phyloP scores from a whole-genome alignment of 1,140 invertebrate genomes.

The Pseudomyrmex flavicornis region DNA sequence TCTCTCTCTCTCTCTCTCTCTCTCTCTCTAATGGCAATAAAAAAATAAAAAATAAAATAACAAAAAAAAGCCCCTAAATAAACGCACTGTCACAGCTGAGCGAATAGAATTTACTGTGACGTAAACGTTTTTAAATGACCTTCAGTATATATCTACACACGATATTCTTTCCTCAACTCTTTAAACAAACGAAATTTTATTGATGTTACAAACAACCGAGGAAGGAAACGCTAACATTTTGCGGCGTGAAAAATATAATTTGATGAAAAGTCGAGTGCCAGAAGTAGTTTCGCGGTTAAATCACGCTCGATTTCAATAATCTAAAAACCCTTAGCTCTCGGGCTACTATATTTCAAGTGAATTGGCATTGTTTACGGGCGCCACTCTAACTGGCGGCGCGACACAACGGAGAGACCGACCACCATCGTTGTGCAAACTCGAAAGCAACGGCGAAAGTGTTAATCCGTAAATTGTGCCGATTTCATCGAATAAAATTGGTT shows the following conservation, averaged over 20 bases:
- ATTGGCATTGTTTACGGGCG: constrained; percentile 35
- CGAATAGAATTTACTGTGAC: background rate
- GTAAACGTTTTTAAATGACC: background rate
- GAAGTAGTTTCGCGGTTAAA: background rate
- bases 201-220: no score
- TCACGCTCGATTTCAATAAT: constrained; percentile 5
- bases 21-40: background rate
- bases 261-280: background rate
- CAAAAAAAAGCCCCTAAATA: background rate
- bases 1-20: no score
- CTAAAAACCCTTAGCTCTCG: background rate
- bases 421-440: constrained; percentile 20
- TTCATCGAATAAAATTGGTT: constrained; percentile 29
- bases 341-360: constrained; percentile 21
- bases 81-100: background rate
- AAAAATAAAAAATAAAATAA: background rate
- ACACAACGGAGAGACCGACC: background rate
- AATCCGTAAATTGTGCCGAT: constrained; percentile 40
- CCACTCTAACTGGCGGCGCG: background rate
- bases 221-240: background rate
- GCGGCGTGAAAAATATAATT: no score
- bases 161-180: no score
- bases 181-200: no score
- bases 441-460: constrained; percentile 20
- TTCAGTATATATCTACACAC: background rate